A percentile compares a stretch with the other conserved stretches of the same genome.
Conservation (phyloP, 2,888 invertebrate species). For the Formica aserva region DNA sequence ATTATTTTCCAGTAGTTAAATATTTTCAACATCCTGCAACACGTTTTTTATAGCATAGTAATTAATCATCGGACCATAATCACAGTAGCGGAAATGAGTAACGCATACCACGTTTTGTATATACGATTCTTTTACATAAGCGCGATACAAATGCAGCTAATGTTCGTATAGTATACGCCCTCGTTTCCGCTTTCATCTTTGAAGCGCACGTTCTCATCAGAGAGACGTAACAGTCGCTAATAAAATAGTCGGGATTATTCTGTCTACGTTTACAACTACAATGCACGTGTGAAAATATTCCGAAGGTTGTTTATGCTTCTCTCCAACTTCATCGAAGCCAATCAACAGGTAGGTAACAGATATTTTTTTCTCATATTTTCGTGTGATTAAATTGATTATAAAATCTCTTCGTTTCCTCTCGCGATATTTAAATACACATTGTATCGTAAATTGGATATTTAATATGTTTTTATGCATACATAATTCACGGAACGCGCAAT, state of each 20-base stretch:
- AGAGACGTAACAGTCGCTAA: slow-evolving; percentile 26
- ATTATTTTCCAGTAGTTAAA: background rate
- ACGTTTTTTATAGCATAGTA: background rate
- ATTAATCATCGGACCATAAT: slow-evolving; percentile 27
- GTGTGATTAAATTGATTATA: background rate
- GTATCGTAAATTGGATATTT: background rate
- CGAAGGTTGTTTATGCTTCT: slow-evolving; percentile 25
- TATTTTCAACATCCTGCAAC: slow-evolving; percentile 16
- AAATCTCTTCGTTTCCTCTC: background rate
- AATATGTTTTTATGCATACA: background rate
- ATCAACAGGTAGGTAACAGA: slow-evolving; percentile 25
- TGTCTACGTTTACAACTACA: background rate
- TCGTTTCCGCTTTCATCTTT: slow-evolving; percentile 44
- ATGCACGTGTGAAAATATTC: slow-evolving; percentile 24
- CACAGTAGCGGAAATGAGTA: slow-evolving; percentile 40
- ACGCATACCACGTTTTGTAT: background rate
- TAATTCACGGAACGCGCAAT: slow-evolving; percentile 5
- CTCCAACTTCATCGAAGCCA: background rate
- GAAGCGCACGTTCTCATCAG: slow-evolving; percentile 29
- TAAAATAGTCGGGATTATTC: slow-evolving; percentile 37
- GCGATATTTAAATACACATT: background rate
- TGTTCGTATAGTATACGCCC: slow-evolving; percentile 1
- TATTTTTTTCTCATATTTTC: background rate
- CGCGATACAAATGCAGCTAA: slow-evolving; percentile 19
- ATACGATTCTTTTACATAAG: slow-evolving; percentile 41